Percentiles rank a stretch among this genome's conserved stretches.
phyloP scores from a whole-genome alignment of 2,888 invertebrate genomes.

The Nesidiocoris tenuis region DNA sequence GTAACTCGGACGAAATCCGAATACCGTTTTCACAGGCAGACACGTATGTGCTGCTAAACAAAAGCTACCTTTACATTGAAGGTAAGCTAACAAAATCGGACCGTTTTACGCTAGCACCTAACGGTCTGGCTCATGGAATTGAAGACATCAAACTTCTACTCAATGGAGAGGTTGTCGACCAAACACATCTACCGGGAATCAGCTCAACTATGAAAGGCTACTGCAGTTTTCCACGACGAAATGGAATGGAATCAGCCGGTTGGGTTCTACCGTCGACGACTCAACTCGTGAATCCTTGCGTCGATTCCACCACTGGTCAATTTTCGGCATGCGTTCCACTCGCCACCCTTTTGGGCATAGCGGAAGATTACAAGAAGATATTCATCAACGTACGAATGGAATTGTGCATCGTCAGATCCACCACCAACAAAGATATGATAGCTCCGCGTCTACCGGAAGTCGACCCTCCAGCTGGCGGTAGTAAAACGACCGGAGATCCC shows the following conservation, averaged over 20 bases:
- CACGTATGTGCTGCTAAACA: slow-evolving; percentile 51
- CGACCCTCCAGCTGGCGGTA: background rate
- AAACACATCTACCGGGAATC: slow-evolving; percentile 32
- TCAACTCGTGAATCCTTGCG: background rate
- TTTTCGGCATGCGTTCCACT: slow-evolving; percentile 46
- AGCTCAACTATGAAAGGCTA: slow-evolving; percentile 37
- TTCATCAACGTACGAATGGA: slow-evolving; percentile 36
- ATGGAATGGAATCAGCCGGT: slow-evolving; percentile 9
- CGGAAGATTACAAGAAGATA: slow-evolving; percentile 49
- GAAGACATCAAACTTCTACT: slow-evolving; percentile 41
- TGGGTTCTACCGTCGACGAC: slow-evolving; percentile 4
- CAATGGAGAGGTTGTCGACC: slow-evolving; percentile 30
- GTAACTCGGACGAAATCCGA: slow-evolving; percentile 53
- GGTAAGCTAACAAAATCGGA: slow-evolving; percentile 36
- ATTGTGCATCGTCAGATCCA: slow-evolving; percentile 14
- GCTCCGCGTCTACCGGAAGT: background rate
- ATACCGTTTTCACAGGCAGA: slow-evolving; percentile 52
- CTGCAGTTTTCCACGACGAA: background rate
- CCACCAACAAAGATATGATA: slow-evolving; percentile 35
- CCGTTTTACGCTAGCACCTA: slow-evolving; percentile 30
- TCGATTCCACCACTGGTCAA: background rate
- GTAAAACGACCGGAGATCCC: background rate
- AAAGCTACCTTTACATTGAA: slow-evolving; percentile 50
- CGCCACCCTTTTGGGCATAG: slow-evolving; percentile 47
- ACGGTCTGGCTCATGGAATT: slow-evolving; percentile 35